phyloP scores from a whole-genome alignment of 2,888 invertebrate species.

The Alloplasta piceator region DNA sequence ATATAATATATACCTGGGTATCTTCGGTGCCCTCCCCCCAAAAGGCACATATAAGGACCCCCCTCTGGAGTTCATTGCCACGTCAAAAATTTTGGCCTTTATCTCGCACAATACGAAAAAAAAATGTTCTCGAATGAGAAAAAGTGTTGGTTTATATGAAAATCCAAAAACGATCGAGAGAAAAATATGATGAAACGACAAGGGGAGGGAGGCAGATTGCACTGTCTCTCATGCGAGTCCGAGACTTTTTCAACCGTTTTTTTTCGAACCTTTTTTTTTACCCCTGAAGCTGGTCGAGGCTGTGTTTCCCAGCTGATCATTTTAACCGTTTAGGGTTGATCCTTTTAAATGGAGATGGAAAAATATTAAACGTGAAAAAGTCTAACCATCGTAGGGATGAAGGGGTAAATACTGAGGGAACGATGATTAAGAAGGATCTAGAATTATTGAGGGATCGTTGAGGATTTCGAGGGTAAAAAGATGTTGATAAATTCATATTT shows the following conservation, averaged over 20 bases:
- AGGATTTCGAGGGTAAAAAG: no score
- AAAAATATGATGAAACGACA: conserved; percentile 18
- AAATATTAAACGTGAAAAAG: no score
- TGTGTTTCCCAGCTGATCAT: conserved; percentile 46
- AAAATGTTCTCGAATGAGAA: conserved; percentile 25
- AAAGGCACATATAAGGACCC: conserved; percentile 64
- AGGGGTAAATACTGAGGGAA: no score
- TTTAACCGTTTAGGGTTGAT: conserved; percentile 37
- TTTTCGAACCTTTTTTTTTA: conserved; percentile 24
- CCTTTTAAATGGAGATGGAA: no score
- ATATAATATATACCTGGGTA: conserved; percentile 68
- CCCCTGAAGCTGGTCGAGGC: neutral
- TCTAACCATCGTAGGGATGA: no score
- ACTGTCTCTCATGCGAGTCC: conserved; percentile 61
- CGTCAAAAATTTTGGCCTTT: conserved; percentile 35
- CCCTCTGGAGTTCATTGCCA: conserved; percentile 57
- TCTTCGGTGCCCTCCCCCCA: conserved; percentile 40
- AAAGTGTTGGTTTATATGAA: conserved; percentile 69
- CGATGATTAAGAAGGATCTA: no score
- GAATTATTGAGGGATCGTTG: no score
- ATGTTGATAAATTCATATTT: no score
- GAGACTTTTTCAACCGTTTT: conserved; percentile 64
- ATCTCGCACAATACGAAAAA: conserved; percentile 23
- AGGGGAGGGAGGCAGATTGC: conserved; percentile 30
- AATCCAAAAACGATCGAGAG: conserved; percentile 38